Percentiles rank a stretch among this genome's conserved stretches.
phyloP scores from a whole-genome alignment of 2,797 vertebrate genomes.

The Simalia tracyae region DNA sequence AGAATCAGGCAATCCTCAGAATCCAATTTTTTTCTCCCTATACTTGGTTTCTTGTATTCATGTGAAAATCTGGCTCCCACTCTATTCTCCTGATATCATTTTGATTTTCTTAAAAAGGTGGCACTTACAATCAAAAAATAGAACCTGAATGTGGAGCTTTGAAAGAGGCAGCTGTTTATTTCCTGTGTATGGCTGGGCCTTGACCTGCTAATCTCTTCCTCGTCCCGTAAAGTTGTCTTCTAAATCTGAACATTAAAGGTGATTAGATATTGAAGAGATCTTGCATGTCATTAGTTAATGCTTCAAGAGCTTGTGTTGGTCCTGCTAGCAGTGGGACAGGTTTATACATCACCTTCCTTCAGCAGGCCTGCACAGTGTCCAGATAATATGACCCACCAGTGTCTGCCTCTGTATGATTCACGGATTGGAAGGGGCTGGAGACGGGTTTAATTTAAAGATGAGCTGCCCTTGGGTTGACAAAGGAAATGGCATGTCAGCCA shows the following conservation, averaged over 20 bases:
- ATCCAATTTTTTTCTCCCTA: neutral
- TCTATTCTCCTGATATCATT: slow-evolving; percentile 9
- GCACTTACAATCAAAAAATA: slow-evolving; percentile 61
- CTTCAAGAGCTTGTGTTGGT: slow-evolving; percentile 66
- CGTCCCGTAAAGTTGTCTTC: slow-evolving; percentile 75
- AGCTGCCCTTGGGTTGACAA: slow-evolving; percentile 74
- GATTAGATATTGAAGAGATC: slow-evolving; percentile 76
- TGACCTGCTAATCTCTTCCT: slow-evolving; percentile 72
- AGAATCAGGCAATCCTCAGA: neutral
- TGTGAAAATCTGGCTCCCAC: slow-evolving; percentile 5
- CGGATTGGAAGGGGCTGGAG: slow-evolving; percentile 69
- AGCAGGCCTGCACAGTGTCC: slow-evolving; percentile 67
- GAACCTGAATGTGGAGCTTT: slow-evolving; percentile 61
- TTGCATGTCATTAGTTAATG: slow-evolving; percentile 75
- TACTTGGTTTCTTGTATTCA: neutral
- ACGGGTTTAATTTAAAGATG: slow-evolving; percentile 79
- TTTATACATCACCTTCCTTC: slow-evolving; percentile 71
- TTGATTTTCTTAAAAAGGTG: slow-evolving; percentile 22
- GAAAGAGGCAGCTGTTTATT: slow-evolving; percentile 66
- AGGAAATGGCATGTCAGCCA: slow-evolving; percentile 81
- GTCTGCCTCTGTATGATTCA: slow-evolving; percentile 65
- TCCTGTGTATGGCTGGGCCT: slow-evolving; percentile 59
- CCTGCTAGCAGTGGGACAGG: slow-evolving; percentile 56
- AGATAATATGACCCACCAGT: slow-evolving; percentile 67
- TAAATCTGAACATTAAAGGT: slow-evolving; percentile 74